A percentile compares a stretch with the other conserved stretches of the same genome.
phyloP scores from a whole-genome alignment of 1,140 invertebrate species.

The Brachionus asplanchnoidis region DNA sequence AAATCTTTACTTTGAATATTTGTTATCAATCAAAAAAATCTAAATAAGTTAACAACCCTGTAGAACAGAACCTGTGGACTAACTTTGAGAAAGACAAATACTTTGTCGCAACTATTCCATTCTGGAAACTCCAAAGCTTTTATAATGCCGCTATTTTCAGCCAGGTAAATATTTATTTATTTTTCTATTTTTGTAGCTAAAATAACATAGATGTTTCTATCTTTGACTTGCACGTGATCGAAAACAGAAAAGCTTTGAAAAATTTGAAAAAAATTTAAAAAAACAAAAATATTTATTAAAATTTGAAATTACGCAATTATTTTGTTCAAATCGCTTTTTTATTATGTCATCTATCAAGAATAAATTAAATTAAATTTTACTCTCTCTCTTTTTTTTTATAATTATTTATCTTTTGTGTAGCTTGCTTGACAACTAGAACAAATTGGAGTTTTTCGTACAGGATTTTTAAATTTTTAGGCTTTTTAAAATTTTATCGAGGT shows the following conservation, averaged over 20 bases:
- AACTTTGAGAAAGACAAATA: background rate
- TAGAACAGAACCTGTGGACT: too few species aligned
- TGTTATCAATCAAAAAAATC: background rate
- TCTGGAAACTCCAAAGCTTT: background rate
- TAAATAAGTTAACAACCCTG: too few species aligned
- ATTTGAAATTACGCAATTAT: background rate
- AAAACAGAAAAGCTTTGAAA: background rate
- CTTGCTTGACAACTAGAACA: too few species aligned
- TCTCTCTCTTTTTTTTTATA: too few species aligned
- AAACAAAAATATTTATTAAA: background rate
- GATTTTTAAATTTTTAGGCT: background rate
- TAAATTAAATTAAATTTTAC: background rate
- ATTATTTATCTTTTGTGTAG: too few species aligned
- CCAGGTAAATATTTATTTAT: background rate
- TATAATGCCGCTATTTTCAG: background rate
- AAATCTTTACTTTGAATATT: conserved; percentile 13
- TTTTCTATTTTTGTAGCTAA: background rate
- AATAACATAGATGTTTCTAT: background rate
- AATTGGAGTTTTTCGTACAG: background rate
- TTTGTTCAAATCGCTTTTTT: background rate
- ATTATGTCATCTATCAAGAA: too few species aligned
- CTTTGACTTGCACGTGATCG: background rate
- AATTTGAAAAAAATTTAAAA: too few species aligned
- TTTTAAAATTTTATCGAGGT: background rate
- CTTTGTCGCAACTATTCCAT: background rate